These are phyloP conservation scores for Takifugu rubripes DNA, from an alignment of 2,797 vertebrate genomes.

Conservation along the genomic window DNA sequence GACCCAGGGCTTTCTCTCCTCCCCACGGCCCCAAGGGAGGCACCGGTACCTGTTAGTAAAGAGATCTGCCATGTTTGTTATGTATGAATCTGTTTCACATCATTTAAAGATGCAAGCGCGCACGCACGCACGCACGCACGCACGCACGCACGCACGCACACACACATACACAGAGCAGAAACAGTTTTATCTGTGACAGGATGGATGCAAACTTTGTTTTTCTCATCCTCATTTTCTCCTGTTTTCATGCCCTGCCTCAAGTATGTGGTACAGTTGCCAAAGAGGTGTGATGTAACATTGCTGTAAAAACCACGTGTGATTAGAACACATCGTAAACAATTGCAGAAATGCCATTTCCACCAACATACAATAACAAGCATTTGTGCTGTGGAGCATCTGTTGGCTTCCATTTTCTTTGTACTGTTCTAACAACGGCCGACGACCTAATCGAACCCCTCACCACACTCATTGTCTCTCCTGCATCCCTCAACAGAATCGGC, in stretches of 20 bases:
- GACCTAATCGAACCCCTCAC: constrained; percentile 1
- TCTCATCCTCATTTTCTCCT: background rate
- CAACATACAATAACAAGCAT: too few species aligned
- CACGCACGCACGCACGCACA: too few species aligned
- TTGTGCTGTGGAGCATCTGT: too few species aligned
- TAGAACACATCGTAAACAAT: background rate
- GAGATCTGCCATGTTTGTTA: constrained; percentile 43
- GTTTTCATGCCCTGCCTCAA: background rate
- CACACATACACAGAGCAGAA: too few species aligned
- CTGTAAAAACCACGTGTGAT: background rate
- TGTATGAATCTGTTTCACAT: constrained; percentile 1
- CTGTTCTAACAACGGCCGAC: background rate
- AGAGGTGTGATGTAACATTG: constrained; percentile 1
- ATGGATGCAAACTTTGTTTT: background rate
- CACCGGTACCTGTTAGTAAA: constrained; percentile 55
- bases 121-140: too few species aligned
- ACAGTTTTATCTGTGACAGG: too few species aligned
- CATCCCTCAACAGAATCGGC: constrained; percentile 82
- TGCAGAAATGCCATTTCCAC: background rate
- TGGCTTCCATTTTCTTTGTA: background rate
- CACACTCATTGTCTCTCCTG: constrained; percentile 4
- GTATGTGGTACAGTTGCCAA: constrained; percentile 10
- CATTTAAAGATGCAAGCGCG: too few species aligned
- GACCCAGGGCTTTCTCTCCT: constrained; percentile 60
- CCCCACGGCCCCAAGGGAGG: constrained; percentile 35